These are phyloP conservation scores for Puntigrus tetrazona DNA, from an alignment of 2,113 vertebrate genomes.

Conservation along the genomic window DNA sequence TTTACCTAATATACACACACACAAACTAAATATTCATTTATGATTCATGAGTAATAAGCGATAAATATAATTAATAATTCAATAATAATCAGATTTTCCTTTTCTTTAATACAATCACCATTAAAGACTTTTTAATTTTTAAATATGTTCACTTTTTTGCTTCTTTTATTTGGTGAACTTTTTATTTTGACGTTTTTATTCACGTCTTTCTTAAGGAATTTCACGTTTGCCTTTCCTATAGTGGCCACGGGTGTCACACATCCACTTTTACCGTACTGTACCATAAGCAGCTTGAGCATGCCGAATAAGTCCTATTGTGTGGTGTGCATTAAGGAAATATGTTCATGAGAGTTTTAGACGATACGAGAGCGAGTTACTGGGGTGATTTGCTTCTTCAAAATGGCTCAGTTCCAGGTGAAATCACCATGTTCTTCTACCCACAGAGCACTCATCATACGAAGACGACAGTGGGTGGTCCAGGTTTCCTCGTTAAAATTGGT, in stretches of 20 bases:
- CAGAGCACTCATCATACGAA: background rate
- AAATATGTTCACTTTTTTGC: background rate
- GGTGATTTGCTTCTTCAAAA: background rate
- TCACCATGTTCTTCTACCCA: constrained; percentile 13
- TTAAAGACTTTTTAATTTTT: too few relatives aligned
- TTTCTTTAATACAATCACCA: too few relatives aligned
- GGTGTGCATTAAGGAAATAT: background rate
- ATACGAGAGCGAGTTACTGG: background rate
- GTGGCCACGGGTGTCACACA: background rate
- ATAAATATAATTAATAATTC: too few relatives aligned
- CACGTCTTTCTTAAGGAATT: background rate
- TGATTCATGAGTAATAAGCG: too few relatives aligned
- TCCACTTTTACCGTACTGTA: background rate
- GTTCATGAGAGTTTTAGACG: background rate
- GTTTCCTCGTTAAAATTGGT: constrained; percentile 26
- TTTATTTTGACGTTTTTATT: background rate
- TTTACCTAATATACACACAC: too few relatives aligned
- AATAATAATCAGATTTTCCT: too few relatives aligned
- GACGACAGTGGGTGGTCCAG: background rate
- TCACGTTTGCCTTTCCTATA: background rate
- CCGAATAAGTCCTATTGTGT: background rate
- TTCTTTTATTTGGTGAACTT: background rate
- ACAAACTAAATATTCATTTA: too few relatives aligned
- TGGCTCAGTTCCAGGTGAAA: background rate
- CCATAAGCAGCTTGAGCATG: background rate